Evolutionary conservation across 30 jellyfish, hydroid and myxozoan genomes (phyloP).

Genomic region (Aurelia sp.): DNA sequence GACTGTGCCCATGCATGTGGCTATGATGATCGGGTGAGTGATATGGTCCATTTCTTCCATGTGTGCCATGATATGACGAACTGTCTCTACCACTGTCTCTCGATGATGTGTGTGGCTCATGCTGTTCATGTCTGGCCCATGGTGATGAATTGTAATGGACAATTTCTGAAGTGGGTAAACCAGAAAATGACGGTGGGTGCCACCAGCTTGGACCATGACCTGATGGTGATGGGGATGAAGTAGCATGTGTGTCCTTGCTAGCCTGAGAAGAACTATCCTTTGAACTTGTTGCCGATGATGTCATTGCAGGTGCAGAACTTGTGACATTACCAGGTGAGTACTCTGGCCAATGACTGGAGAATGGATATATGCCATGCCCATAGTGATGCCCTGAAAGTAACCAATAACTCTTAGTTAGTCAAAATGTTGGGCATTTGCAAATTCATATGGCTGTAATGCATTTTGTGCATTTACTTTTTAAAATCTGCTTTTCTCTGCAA

Average conservation of each 20-base stretch:
- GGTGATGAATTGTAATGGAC: slow-evolving; percentile 57
- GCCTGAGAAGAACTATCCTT: slow-evolving; percentile 10
- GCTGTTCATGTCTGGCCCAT: slow-evolving; percentile 74
- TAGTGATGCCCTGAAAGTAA: slow-evolving; percentile 32
- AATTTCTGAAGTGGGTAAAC: slow-evolving; percentile 40
- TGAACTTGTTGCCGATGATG: slow-evolving; percentile 27
- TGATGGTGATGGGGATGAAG: slow-evolving; percentile 40
- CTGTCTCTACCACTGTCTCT: slow-evolving; percentile 40
- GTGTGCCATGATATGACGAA: slow-evolving; percentile 55
- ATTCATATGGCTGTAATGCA: too few species aligned
- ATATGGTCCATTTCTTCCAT: slow-evolving; percentile 62
- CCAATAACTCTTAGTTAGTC: neutral
- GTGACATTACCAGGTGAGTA: slow-evolving; percentile 65
- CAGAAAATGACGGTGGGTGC: slow-evolving; percentile 55
- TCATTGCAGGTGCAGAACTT: slow-evolving; percentile 40
- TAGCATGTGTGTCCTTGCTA: slow-evolving; percentile 21
- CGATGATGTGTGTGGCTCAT: slow-evolving; percentile 49
- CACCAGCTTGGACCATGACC: slow-evolving; percentile 67
- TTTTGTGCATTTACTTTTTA: neutral
- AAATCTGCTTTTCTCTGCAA: neutral
- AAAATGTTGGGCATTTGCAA: neutral
- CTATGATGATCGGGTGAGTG: slow-evolving; percentile 32
- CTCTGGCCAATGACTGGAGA: slow-evolving; percentile 65
- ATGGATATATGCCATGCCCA: slow-evolving; percentile 72
- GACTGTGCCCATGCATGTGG: slow-evolving; percentile 42